Evolutionary conservation across 2,888 invertebrate genomes (phyloP).

Genomic region (Ischnura elegans): DNA sequence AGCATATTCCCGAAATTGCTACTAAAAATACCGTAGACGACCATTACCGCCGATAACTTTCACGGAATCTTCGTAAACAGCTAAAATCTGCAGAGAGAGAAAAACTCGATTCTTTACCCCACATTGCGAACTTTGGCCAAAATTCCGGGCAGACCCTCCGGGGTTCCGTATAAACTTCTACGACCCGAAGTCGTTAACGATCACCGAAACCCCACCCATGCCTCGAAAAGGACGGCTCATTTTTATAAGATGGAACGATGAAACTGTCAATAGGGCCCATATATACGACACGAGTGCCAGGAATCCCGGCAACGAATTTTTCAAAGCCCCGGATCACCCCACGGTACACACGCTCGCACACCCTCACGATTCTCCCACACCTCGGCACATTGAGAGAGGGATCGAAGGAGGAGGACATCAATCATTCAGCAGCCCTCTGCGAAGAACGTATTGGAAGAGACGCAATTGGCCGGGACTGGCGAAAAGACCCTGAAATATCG

Average conservation of each 20-base stretch:
- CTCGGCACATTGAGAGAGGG: background rate
- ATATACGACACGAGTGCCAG: background rate
- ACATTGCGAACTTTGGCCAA: background rate
- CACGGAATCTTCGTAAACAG: background rate
- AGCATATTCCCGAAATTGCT: too few relatives aligned
- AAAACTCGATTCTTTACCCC: too few relatives aligned
- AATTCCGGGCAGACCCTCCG: background rate
- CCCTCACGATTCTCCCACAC: background rate
- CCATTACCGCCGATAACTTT: background rate
- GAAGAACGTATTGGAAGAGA: background rate
- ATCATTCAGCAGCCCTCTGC: slow-evolving; percentile 9
- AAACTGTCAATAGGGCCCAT: background rate
- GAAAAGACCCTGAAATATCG: background rate
- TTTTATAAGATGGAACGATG: background rate
- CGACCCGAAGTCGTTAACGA: background rate
- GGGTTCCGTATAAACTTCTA: background rate
- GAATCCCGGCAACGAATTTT: background rate
- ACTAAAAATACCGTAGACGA: background rate
- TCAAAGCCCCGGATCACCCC: background rate
- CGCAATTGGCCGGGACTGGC: background rate
- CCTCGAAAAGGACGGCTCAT: background rate
- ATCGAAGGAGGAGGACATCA: background rate
- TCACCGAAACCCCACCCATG: background rate
- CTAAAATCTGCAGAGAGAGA: background rate
- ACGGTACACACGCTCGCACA: background rate